Evolutionary conservation across 2,797 vertebrate species (phyloP), one percentile per base, ranked within the genome.

Genomic region (Protosalanx chinensis): DNA sequence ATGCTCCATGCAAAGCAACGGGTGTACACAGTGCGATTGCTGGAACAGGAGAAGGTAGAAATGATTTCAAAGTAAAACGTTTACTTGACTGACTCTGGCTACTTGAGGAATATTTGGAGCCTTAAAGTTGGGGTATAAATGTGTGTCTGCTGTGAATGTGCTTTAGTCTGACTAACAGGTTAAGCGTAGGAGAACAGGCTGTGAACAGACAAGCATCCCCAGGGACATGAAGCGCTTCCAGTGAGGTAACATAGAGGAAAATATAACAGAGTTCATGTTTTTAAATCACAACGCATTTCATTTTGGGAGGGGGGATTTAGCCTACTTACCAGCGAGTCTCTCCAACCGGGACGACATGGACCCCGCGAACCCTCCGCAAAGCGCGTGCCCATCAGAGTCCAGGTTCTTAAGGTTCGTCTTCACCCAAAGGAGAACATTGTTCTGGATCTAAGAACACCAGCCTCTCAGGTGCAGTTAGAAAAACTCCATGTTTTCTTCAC

Each of bases 151-250:
- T 30, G 62, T 72, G 37, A 51, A 68, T 72, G 59, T 12, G 7
- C 46, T 10, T 49, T 49, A 49, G 46, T 27, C 74, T 77, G 16
- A n/a, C 74, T 77, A 67, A 35, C 3, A 46, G 3, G 41, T 75
- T 72, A 70, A 74, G 59, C 27, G 73, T 69, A 72, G 35, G 58
- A 71, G 51, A 58, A 66, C 1, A 30, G 73, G 81, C 83, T 90
- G 88, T 84, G 89, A 89, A 90, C 81, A 5, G 58, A 78, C 74
- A 78, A 72, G 37, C 69, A 68, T 87, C 87, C 85, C 87, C 46
- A 33, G 87, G 82, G 87, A 56, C 70, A 35, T 57, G 75, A 49
- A 32, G 5, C 10, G 12, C 2, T 35, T 10, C 23, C 46, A 82
- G 80, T 84, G 79, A 59, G 64, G 37, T 59, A 59, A 64, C 30